These are phyloP conservation scores for Tapera naevia DNA, from an alignment of 2,797 vertebrate genomes.

Conservation along the genomic window DNA sequence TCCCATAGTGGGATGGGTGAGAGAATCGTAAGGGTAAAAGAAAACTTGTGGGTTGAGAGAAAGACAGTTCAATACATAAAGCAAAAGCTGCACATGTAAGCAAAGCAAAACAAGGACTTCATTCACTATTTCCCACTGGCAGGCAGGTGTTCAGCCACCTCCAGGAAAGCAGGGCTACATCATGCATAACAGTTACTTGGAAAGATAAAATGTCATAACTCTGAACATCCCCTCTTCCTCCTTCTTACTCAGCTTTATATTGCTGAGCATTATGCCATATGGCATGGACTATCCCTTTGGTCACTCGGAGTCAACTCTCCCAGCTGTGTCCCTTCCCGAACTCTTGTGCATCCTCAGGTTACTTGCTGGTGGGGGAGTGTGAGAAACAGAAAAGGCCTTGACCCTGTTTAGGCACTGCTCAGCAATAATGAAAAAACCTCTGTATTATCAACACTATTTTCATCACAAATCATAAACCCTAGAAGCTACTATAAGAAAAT, in stretches of 20 bases:
- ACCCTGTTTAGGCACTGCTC: background rate
- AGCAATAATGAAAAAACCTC: background rate
- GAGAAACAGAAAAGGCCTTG: background rate
- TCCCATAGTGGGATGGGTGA: background rate
- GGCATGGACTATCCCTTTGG: background rate
- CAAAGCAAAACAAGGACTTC: background rate
- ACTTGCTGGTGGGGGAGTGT: fast-evolving
- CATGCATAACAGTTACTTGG: fast-evolving
- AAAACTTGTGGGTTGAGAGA: background rate
- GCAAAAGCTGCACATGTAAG: fast-evolving
- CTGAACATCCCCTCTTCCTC: fast-evolving
- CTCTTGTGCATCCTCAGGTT: background rate
- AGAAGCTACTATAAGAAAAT: background rate
- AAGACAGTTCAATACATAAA: background rate
- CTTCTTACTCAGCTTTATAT: background rate
- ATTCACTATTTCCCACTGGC: background rate
- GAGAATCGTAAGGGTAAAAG: background rate
- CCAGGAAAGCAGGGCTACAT: background rate
- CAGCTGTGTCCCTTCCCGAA: background rate
- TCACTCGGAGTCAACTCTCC: background rate
- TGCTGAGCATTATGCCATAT: fast-evolving
- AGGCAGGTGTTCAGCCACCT: background rate
- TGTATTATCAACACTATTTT: background rate
- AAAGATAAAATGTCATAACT: background rate
- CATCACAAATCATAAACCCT: background rate